Percentiles rank a stretch among this genome's conserved stretches.
These are phyloP conservation scores for Pecten maximus DNA, from an alignment of 2,888 invertebrate species.

Conservation along the genomic window DNA sequence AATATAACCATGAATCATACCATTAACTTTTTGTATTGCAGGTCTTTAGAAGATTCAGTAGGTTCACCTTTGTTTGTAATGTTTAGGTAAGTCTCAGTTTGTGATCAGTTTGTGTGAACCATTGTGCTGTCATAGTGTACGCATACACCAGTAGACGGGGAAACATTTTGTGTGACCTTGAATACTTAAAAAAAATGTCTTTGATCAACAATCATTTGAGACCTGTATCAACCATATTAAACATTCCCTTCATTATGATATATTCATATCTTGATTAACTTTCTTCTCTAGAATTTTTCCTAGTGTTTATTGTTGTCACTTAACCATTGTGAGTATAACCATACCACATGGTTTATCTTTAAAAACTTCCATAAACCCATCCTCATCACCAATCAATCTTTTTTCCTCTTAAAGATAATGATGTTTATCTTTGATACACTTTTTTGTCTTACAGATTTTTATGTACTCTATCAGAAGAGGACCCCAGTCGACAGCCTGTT, in stretches of 20 bases:
- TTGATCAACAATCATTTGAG: too few relatives aligned
- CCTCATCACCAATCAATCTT: too few relatives aligned
- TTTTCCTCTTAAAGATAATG: too few relatives aligned
- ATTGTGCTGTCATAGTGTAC: not conserved
- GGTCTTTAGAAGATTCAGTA: slow-evolving; percentile 88
- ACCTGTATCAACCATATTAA: too few relatives aligned
- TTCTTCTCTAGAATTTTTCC: too few relatives aligned
- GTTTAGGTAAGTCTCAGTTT: slow-evolving; percentile 85
- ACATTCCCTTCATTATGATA: too few relatives aligned
- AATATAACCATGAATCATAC: too few relatives aligned
- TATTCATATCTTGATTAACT: too few relatives aligned
- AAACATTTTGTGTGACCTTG: not conserved
- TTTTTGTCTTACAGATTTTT: slow-evolving; percentile 86
- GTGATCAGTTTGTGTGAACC: not conserved
- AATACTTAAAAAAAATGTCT: not conserved
- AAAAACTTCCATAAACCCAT: too few relatives aligned
- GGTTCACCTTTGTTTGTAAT: slow-evolving; percentile 93
- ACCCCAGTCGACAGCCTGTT: slow-evolving; percentile 90
- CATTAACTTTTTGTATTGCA: slow-evolving; percentile 63
- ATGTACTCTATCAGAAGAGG: slow-evolving; percentile 88
- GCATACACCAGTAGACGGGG: not conserved
- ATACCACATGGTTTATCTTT: too few relatives aligned
- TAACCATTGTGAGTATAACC: too few relatives aligned
- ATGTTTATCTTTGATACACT: not conserved
- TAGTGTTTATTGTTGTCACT: too few relatives aligned